A percentile compares a stretch with the other conserved stretches of the same genome.
These are phyloP conservation scores for Pachyseris speciosa DNA, from an alignment of 64 coral and sea anemone species.

Conservation along the genomic window DNA sequence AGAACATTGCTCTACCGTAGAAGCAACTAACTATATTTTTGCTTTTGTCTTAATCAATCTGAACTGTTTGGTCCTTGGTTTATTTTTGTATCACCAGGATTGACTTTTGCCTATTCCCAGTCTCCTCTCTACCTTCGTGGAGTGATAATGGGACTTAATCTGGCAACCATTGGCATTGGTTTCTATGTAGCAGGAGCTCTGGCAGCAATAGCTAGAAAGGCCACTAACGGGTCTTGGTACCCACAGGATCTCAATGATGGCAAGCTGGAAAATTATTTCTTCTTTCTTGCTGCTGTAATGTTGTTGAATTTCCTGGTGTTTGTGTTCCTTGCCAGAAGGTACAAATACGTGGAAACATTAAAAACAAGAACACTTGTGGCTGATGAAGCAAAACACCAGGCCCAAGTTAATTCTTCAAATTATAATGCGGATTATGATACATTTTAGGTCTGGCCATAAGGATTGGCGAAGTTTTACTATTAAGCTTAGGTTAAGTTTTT, in stretches of 20 bases:
- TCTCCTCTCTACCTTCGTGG: constrained; percentile 83
- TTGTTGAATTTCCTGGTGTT: constrained; percentile 79
- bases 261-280: constrained; percentile 83
- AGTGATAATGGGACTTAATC: constrained; percentile 72
- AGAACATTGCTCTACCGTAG: no score
- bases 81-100: constrained; percentile 46
- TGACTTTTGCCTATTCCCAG: constrained; percentile 88
- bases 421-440: neutral
- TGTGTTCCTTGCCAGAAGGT: constrained; percentile 56
- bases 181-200: constrained; percentile 81
- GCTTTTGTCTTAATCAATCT: no score
- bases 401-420: neutral
- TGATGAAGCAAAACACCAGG: neutral
- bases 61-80: no score
- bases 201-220: constrained; percentile 60
- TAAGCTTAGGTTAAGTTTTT: no score
- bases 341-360: constrained; percentile 64
- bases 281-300: constrained; percentile 76
- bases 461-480: no score
- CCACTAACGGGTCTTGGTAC: constrained; percentile 66
- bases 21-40: no score
- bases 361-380: neutral
- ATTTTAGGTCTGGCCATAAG: no score
- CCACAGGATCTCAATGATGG: constrained; percentile 79
- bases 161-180: constrained; percentile 77